These are phyloP conservation scores for Macrochelys suwanniensis DNA, from an alignment of 2,797 vertebrate genomes.

Conservation along the genomic window DNA sequence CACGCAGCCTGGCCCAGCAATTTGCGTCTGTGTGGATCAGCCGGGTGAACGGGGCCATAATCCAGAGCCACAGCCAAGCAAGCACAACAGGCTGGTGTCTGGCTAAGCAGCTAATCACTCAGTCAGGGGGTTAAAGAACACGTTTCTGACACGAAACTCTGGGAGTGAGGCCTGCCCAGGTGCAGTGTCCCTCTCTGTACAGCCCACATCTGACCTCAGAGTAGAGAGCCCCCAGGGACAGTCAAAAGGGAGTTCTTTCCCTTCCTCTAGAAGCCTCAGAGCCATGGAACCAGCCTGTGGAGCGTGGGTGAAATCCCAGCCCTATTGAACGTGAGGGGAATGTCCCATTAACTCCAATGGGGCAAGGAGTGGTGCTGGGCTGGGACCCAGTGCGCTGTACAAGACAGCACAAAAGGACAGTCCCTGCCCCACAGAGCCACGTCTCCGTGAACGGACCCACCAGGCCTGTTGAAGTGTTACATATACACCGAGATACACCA, in stretches of 20 bases:
- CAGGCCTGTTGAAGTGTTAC: accelerated
- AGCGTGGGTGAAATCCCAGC: not conserved
- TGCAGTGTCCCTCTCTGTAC: accelerated
- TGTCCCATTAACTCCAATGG: no score
- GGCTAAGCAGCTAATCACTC: not conserved
- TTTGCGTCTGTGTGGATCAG: no score
- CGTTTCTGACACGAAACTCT: not conserved
- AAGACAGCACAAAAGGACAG: not conserved
- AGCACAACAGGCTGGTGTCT: not conserved
- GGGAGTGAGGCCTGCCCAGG: not conserved
- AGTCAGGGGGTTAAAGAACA: not conserved
- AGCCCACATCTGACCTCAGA: not conserved
- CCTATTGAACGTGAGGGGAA: not conserved
- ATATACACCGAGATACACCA: accelerated
- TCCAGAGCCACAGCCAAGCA: not conserved
- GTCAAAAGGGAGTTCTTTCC: not conserved
- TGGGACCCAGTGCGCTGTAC: accelerated
- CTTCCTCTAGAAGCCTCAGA: not conserved
- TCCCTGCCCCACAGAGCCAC: not conserved
- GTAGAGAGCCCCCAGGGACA: not conserved
- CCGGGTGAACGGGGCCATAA: not conserved
- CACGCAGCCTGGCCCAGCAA: no score
- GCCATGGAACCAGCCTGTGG: not conserved
- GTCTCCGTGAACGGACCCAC: accelerated
- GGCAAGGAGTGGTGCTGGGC: not conserved